Percentiles rank a stretch among this genome's conserved stretches.
Evolutionary conservation across 2,113 vertebrate genomes (phyloP).

Genomic region (Jaculus jaculus): DNA sequence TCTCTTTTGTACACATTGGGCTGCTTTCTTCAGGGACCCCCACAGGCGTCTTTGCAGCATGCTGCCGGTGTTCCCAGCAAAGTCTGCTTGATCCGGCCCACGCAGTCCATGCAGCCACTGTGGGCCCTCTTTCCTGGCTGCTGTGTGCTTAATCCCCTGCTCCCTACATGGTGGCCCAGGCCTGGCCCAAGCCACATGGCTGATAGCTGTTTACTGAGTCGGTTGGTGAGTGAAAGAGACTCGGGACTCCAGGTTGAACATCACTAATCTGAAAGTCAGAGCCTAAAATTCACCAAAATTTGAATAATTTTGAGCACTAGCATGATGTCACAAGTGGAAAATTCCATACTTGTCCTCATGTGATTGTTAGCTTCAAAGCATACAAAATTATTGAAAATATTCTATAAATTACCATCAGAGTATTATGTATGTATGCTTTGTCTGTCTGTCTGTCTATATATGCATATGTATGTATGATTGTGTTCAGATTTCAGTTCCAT

Average conservation of each 20-base stretch:
- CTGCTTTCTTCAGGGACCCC: neutral
- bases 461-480: too few species aligned
- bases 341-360: neutral
- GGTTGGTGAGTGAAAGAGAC: neutral
- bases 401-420: neutral
- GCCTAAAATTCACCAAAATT: neutral
- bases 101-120: accelerated
- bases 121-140: neutral
- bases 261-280: neutral
- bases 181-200: neutral
- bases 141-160: neutral
- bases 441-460: too few species aligned
- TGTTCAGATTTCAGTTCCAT: too few species aligned
- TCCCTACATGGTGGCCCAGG: neutral
- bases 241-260: neutral
- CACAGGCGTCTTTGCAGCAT: neutral
- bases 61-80: neutral
- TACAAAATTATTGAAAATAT: neutral
- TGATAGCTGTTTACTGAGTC: neutral
- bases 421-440: neutral
- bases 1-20: neutral
- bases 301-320: neutral
- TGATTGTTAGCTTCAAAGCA: neutral
- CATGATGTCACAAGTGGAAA: neutral
- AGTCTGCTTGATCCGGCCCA: neutral